Conservation (phyloP, 53 echinoderm and acorn worm genomes). For the Holothuria leucospilota region DNA sequence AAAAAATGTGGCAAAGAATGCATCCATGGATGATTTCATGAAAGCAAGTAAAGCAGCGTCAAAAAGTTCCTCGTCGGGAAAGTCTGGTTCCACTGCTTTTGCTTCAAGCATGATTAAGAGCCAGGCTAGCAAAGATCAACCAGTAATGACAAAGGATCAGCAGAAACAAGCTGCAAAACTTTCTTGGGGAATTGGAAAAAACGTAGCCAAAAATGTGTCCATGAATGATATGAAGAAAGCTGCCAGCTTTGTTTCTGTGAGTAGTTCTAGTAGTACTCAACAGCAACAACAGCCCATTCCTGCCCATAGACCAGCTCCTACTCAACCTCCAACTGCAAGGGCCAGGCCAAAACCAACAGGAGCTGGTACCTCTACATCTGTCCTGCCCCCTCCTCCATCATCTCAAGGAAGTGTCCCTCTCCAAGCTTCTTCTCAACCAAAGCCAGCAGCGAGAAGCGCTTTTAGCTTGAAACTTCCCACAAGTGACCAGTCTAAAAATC, state of each 20-base stretch:
- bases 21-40: slow-evolving; percentile 36
- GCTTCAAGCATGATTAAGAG: slow-evolving; percentile 13
- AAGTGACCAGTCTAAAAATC: slow-evolving; percentile 34
- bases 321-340: slow-evolving; percentile 72
- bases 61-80: slow-evolving; percentile 5
- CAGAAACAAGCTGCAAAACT: slow-evolving; percentile 51
- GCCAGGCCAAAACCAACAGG: slow-evolving; percentile 68
- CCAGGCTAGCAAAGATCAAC: slow-evolving; percentile 34
- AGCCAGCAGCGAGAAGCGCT: slow-evolving; percentile 2
- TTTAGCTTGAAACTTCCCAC: slow-evolving; percentile 1
- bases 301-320: slow-evolving; percentile 46
- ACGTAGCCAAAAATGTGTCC: slow-evolving; percentile 42
- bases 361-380: not conserved
- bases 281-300: not conserved
- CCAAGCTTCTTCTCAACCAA: slow-evolving; percentile 45
- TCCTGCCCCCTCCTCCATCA: slow-evolving; percentile 24
- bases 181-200: slow-evolving; percentile 45
- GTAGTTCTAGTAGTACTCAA: not conserved
- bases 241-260: slow-evolving; percentile 25
- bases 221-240: slow-evolving; percentile 47
- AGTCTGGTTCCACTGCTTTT: slow-evolving; percentile 39
- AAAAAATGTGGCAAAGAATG: slow-evolving; percentile 39
- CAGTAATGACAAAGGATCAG: slow-evolving; percentile 30
- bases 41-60: slow-evolving; percentile 30
- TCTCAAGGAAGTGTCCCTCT: slow-evolving; percentile 16